These are phyloP conservation scores for Chlorops oryzae DNA, from an alignment of 1,140 invertebrate genomes.

Conservation along the genomic window DNA sequence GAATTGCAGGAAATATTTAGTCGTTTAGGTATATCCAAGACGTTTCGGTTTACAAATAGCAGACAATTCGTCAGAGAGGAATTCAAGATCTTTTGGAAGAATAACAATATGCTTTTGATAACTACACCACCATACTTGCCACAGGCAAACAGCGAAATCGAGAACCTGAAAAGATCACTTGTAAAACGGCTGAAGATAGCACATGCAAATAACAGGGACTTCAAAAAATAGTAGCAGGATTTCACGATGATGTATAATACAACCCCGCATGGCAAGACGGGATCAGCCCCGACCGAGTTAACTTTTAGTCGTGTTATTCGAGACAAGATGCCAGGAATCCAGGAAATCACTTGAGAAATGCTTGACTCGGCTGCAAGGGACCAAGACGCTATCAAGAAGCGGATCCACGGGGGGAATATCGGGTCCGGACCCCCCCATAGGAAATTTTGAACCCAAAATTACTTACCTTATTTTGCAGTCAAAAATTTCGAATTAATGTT, in stretches of 20 bases:
- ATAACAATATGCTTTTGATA: too few species aligned
- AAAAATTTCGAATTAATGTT: too few species aligned
- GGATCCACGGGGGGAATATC: too few species aligned
- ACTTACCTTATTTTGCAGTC: too few species aligned
- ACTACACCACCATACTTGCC: constrained; percentile 4
- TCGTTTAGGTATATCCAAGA: too few species aligned
- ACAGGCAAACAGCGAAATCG: constrained; percentile 6
- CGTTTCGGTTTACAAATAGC: too few species aligned
- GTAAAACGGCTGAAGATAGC: constrained; percentile 10
- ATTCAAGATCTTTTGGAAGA: too few species aligned
- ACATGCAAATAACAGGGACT: constrained; percentile 1
- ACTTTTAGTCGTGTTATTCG: constrained; percentile 16
- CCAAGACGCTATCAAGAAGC: constrained; percentile 2
- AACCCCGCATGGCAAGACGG: constrained; percentile 14
- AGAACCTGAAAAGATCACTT: constrained; percentile 5
- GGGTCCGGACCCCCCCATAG: too few species aligned
- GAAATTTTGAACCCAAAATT: too few species aligned
- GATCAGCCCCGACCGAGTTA: too few species aligned
- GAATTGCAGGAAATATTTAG: too few species aligned
- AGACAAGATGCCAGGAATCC: constrained; percentile 14
- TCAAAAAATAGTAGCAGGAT: constrained; percentile 6
- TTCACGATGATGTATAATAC: constrained; percentile 11
- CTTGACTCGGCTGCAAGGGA: neutral
- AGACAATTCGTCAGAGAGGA: too few species aligned
- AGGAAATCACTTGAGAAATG: constrained; percentile 7